These are phyloP conservation scores for Meloidogyne floridensis DNA, from an alignment of 1,140 invertebrate species.

Conservation along the genomic window DNA sequence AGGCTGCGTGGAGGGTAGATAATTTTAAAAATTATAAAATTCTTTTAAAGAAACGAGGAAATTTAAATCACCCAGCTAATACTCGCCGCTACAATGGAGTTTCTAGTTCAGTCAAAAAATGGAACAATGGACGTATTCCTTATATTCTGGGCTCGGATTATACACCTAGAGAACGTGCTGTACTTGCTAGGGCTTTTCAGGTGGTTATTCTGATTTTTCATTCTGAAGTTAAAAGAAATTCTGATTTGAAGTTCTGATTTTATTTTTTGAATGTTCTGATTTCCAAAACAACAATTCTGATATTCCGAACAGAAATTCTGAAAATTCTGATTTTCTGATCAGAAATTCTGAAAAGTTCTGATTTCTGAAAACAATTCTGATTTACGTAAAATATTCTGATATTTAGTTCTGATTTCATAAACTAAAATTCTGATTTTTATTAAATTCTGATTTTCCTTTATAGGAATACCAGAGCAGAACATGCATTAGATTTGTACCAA, in stretches of 20 bases:
- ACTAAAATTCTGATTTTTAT: too few relatives aligned
- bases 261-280: slow-evolving; percentile 19
- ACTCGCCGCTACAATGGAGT: slow-evolving; percentile 31
- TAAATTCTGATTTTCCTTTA: slow-evolving; percentile 47
- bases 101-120: slow-evolving; percentile 58
- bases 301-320: not conserved
- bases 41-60: not conserved
- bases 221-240: not conserved
- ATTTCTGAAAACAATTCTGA: too few relatives aligned
- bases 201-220: slow-evolving; percentile 27
- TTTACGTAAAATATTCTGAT: too few relatives aligned
- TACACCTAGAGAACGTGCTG: slow-evolving; percentile 59
- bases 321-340: too few relatives aligned
- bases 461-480: slow-evolving; percentile 71
- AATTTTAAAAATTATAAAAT: slow-evolving; percentile 7
- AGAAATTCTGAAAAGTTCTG: too few relatives aligned
- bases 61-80: not conserved
- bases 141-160: slow-evolving; percentile 62
- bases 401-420: too few relatives aligned
- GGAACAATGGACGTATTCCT: slow-evolving; percentile 63
- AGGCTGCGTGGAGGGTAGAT: slow-evolving; percentile 51
- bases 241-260: not conserved
- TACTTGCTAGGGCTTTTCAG: slow-evolving; percentile 62
- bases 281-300: not conserved
- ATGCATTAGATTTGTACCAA: slow-evolving; percentile 72